Conservation (phyloP, 2,113 vertebrate genomes). For the Peucedramus taeniatus region DNA sequence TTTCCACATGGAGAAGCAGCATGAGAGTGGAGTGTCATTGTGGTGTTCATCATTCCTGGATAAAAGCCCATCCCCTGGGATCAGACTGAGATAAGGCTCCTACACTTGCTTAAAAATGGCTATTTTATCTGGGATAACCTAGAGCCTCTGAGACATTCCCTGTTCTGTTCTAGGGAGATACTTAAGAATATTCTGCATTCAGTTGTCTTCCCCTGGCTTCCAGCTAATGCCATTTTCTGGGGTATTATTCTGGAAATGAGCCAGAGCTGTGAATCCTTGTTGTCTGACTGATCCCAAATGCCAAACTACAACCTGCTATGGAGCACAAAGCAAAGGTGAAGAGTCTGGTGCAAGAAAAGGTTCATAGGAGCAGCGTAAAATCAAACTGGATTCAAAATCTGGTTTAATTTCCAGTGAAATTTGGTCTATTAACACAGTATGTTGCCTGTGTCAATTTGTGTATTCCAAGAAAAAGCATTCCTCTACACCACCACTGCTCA, state of each 20-base stretch:
- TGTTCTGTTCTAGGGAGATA: background rate
- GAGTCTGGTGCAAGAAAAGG: background rate
- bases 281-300: background rate
- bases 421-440: background rate
- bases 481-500: background rate
- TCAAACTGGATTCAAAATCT: background rate
- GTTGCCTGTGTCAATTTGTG: background rate
- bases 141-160: background rate
- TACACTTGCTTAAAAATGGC: background rate
- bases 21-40: background rate
- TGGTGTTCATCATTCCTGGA: background rate
- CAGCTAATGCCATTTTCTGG: background rate
- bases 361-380: background rate
- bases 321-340: background rate
- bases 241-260: background rate
- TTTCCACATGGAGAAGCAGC: background rate
- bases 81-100: background rate
- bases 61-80: background rate
- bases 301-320: background rate
- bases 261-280: background rate
- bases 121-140: background rate
- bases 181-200: background rate
- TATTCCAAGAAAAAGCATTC: background rate
- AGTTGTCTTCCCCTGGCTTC: background rate
- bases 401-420: background rate